Evolutionary conservation across 2,888 invertebrate genomes (phyloP).

Genomic region (Notodonta ziczac): DNA sequence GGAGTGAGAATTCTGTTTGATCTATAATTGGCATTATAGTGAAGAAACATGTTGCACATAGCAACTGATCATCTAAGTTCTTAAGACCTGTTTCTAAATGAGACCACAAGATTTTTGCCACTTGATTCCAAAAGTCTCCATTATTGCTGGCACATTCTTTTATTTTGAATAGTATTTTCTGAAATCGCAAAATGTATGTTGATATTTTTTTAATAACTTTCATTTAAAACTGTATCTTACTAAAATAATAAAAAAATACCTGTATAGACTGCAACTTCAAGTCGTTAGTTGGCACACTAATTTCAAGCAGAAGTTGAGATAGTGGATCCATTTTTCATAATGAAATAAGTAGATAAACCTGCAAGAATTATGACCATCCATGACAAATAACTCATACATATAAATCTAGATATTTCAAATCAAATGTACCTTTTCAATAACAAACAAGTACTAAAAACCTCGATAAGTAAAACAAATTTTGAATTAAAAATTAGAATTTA

Average conservation of each 20-base stretch:
- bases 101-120: constrained; percentile 56
- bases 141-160: constrained; percentile 38
- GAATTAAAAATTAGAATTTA: constrained; percentile 60
- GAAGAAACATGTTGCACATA: constrained; percentile 74
- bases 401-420: background rate
- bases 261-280: constrained; percentile 54
- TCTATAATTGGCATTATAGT: constrained; percentile 53
- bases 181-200: constrained; percentile 38
- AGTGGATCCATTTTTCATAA: constrained; percentile 49
- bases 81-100: constrained; percentile 58
- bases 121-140: constrained; percentile 43
- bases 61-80: constrained; percentile 70
- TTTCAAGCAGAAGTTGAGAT: constrained; percentile 32
- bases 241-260: constrained; percentile 40
- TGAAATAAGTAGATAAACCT: constrained; percentile 25
- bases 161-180: constrained; percentile 57
- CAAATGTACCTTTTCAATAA: background rate
- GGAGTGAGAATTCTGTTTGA: constrained; percentile 41
- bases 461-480: constrained; percentile 49
- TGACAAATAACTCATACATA: background rate
- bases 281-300: constrained; percentile 44
- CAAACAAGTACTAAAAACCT: constrained; percentile 11
- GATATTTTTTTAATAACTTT: background rate
- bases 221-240: background rate
- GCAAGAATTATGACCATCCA: constrained; percentile 7